phyloP scores from a whole-genome alignment of 2,888 invertebrate species.

The Allygus modestus region DNA sequence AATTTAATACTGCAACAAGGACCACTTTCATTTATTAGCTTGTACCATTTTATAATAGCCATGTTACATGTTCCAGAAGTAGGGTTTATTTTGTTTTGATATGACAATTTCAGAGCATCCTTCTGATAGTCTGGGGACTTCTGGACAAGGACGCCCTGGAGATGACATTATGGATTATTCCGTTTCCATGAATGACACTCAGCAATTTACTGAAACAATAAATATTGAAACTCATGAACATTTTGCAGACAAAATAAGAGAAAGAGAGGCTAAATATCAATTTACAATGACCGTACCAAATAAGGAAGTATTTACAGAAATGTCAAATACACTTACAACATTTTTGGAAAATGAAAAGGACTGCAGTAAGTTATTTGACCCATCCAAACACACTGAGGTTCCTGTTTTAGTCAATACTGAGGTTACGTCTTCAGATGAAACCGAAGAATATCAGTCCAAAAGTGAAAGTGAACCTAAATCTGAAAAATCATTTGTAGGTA shows the following conservation, averaged over 20 bases:
- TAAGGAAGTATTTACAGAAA: conserved; percentile 4
- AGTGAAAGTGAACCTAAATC: conserved; percentile 52
- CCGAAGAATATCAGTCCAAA: conserved; percentile 32
- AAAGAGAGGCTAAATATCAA: conserved; percentile 38
- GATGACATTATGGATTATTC: not conserved
- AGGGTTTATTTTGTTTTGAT: conserved; percentile 28
- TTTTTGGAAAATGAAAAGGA: conserved; percentile 40
- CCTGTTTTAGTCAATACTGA: conserved; percentile 7
- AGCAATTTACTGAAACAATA: conserved; percentile 14
- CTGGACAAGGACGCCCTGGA: not conserved
- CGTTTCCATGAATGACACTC: not conserved
- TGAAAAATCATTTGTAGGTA: conserved; percentile 61
- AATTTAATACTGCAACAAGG: conserved; percentile 34
- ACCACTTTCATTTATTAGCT: not conserved
- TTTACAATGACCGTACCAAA: conserved; percentile 41
- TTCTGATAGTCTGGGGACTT: not conserved
- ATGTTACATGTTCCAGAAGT: not conserved
- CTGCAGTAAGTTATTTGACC: not conserved
- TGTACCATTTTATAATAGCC: not conserved
- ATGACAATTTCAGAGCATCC: conserved; percentile 31
- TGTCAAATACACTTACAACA: not conserved
- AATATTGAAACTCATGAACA: conserved; percentile 38
- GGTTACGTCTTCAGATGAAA: conserved; percentile 51
- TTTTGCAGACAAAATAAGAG: conserved; percentile 15
- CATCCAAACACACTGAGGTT: not conserved